Evolutionary conservation across 37 sponge, comb jelly and placozoan genomes (phyloP), one percentile per base, ranked within the genome.

Genomic region (Tethya wilhelma): DNA sequence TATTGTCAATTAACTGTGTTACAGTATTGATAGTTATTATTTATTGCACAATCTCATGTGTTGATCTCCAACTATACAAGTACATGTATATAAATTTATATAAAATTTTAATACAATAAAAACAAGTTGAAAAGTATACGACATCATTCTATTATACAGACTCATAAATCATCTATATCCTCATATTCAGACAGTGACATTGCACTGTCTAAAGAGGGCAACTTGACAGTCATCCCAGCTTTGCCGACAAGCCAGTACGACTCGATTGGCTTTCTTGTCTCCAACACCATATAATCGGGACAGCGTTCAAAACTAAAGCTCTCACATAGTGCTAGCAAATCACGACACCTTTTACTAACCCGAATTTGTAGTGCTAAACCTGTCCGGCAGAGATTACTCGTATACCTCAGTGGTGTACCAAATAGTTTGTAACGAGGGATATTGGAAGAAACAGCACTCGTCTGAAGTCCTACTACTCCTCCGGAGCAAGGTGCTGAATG

Each of bases 331-430:
- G 39, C 29, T 11, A 93, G 71, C 38, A 93, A 68, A 8, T 81
- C 69, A 12, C 62, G 70, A 62, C 79, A 85, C 36, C 60, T 59
- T 20, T 85, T 77, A 44, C 94, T 93, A 17, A 86, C 89, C 14
- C 94, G 73, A 29, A 93, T 82, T 58, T 93, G 94, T 71, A 93
- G 74, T 28, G 94, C 83, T 31, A 93, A 66, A 2, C 94, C 82
- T 0, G 86, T 79, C 17, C 73, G 1, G 66, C 83, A 93, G 23
- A 93, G 76, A 29, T 73, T 86, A 4, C 46, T 44, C 4, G 72
- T 40, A 58, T 77, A 32, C 11, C 28, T 73, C 68, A 74, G 37
- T 20, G 67, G 7, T 1, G 89, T 63, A 46, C 66, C 46, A 25
- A 89, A 89, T 65, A 93, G 83, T 41, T 72, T 85, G 59, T 84